A percentile compares a stretch with the other conserved stretches of the same genome.
phyloP scores from a whole-genome alignment of 2,113 vertebrate species.

The Mormyrus lacerda region DNA sequence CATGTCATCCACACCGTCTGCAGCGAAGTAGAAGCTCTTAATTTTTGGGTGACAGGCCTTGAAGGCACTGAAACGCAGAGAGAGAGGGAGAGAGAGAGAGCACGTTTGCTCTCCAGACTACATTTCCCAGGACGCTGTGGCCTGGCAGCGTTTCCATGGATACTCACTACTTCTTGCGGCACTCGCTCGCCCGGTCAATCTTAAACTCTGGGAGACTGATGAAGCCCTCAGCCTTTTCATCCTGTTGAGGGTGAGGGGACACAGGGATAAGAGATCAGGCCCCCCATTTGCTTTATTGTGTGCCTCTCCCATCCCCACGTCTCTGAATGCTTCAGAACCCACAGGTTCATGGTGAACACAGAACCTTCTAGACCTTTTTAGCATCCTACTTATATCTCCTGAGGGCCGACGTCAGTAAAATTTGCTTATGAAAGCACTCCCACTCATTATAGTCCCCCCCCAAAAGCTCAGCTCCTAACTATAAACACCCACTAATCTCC shows the following conservation, averaged over 20 bases:
- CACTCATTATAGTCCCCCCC: background rate
- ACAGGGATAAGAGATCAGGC: background rate
- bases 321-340: background rate
- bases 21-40: conserved; percentile 99
- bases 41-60: conserved; percentile 99
- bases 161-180: conserved; percentile 95
- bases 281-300: background rate
- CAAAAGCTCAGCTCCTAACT: background rate
- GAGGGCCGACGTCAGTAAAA: background rate
- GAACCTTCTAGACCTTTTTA: background rate
- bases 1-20: conserved; percentile 98
- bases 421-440: background rate
- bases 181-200: conserved; percentile 94
- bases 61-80: conserved; percentile 74
- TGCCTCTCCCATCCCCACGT: background rate
- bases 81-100: conserved; percentile 18
- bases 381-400: background rate
- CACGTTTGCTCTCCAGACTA: background rate
- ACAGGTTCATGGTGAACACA: background rate
- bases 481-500: conserved; percentile 6
- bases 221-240: conserved; percentile 97
- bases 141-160: background rate
- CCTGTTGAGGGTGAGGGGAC: conserved; percentile 57
- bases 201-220: conserved; percentile 96
- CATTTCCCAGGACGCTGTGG: background rate